Evolutionary conservation across 2,888 invertebrate species (phyloP).

Genomic region (Tachystola acroxantha): DNA sequence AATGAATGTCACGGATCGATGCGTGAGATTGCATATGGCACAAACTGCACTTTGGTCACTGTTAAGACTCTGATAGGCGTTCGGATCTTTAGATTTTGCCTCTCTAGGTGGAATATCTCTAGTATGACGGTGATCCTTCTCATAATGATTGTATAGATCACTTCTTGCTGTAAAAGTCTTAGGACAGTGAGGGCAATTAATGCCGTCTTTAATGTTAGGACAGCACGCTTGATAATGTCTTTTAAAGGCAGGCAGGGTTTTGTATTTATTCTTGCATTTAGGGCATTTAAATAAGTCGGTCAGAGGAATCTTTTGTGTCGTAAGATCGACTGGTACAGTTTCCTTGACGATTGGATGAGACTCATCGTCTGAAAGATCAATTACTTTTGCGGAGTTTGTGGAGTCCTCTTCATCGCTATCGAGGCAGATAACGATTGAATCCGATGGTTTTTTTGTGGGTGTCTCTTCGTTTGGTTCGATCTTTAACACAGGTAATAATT

Average conservation of each 20-base stretch:
- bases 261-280: conserved; percentile 28
- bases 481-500: conserved; percentile 30
- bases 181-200: conserved; percentile 27
- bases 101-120: neutral
- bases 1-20: conserved; percentile 11
- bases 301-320: conserved; percentile 8
- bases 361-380: conserved; percentile 41
- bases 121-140: conserved; percentile 11
- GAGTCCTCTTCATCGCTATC: conserved; percentile 61
- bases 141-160: conserved; percentile 36
- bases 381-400: conserved; percentile 19
- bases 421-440: conserved; percentile 23
- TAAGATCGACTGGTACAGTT: neutral
- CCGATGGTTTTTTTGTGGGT: conserved; percentile 6
- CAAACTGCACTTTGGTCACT: conserved; percentile 24
- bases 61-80: neutral
- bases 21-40: conserved; percentile 25
- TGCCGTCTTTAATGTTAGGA: neutral
- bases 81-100: neutral
- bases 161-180: conserved; percentile 12
- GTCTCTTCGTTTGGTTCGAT: conserved; percentile 23
- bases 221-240: conserved; percentile 32
- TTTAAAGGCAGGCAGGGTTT: conserved; percentile 29
- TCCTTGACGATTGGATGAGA: conserved; percentile 2
- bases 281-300: conserved; percentile 36